Evolutionary conservation across 2,888 invertebrate genomes (phyloP).

Genomic region (Melinopterus prodromus): DNA sequence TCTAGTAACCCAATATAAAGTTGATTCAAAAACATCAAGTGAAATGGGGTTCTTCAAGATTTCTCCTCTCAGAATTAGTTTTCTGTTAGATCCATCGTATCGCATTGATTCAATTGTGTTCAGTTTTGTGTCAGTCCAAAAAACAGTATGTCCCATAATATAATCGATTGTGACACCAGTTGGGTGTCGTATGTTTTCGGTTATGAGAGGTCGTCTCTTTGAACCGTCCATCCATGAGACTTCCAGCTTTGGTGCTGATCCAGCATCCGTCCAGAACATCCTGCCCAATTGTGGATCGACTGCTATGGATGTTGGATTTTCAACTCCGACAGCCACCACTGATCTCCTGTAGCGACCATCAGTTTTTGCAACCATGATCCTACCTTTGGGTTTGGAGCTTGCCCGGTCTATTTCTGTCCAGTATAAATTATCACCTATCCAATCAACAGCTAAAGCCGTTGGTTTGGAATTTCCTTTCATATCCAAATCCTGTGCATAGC

Average conservation of each 20-base stretch:
- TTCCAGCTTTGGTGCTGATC: slow-evolving; percentile 92
- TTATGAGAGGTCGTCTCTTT: slow-evolving; percentile 81
- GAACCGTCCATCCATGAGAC: slow-evolving; percentile 97
- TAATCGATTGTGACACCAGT: slow-evolving; percentile 91
- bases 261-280: slow-evolving; percentile 95
- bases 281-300: slow-evolving; percentile 86
- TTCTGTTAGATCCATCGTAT: slow-evolving; percentile 81
- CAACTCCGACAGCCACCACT: slow-evolving; percentile 79
- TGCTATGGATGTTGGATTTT: slow-evolving; percentile 87
- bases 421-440: slow-evolving; percentile 92
- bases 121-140: slow-evolving; percentile 95
- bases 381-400: slow-evolving; percentile 77
- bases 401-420: slow-evolving; percentile 89
- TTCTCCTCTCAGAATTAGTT: slow-evolving; percentile 77
- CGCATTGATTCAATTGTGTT: slow-evolving; percentile 89
- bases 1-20: slow-evolving; percentile 91
- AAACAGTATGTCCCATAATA: slow-evolving; percentile 87
- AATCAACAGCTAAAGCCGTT: slow-evolving; percentile 91
- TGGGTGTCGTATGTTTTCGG: slow-evolving; percentile 85
- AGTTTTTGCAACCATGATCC: slow-evolving; percentile 86
- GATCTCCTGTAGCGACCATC: slow-evolving; percentile 90
- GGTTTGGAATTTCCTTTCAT: slow-evolving; percentile 86
- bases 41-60: slow-evolving; percentile 81
- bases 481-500: slow-evolving; percentile 86
- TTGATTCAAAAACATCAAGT: slow-evolving; percentile 93